These are phyloP conservation scores for Guaruba guarouba DNA, from an alignment of 2,113 vertebrate species.

Conservation along the genomic window DNA sequence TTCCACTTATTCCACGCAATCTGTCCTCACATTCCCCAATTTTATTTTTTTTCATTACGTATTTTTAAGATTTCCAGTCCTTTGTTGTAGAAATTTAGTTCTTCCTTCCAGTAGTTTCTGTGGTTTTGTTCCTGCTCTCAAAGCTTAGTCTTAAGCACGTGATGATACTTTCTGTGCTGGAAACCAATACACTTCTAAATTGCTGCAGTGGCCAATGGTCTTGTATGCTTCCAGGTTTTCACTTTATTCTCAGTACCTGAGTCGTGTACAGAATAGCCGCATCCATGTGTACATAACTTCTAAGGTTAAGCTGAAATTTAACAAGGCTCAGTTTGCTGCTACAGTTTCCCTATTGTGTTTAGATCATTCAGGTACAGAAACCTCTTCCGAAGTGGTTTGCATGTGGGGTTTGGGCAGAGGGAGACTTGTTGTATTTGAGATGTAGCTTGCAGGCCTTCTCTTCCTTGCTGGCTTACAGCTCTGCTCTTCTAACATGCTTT, in stretches of 20 bases:
- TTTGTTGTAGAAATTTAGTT: background rate
- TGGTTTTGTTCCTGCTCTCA: background rate
- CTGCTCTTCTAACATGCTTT: background rate
- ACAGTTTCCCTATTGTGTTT: background rate
- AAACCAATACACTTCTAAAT: background rate
- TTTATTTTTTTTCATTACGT: background rate
- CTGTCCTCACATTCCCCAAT: background rate
- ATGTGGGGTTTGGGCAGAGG: background rate
- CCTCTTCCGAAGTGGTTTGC: background rate
- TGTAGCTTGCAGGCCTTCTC: background rate
- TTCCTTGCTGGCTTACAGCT: background rate
- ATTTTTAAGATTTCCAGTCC: background rate
- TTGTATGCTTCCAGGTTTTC: background rate
- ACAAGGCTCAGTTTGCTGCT: background rate
- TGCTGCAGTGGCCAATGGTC: background rate
- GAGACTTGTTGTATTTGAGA: background rate
- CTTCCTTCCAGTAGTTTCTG: background rate
- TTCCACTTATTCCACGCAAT: background rate
- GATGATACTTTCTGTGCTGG: background rate
- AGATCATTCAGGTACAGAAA: background rate
- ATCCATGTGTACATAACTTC: fast-evolving
- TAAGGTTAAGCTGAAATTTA: background rate
- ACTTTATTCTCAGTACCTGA: background rate
- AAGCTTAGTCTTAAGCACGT: background rate
- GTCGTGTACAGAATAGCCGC: fast-evolving